Base-by-base conservation (phyloP, 2,888 invertebrate genomes). In the Melanostoma scalare region DNA sequence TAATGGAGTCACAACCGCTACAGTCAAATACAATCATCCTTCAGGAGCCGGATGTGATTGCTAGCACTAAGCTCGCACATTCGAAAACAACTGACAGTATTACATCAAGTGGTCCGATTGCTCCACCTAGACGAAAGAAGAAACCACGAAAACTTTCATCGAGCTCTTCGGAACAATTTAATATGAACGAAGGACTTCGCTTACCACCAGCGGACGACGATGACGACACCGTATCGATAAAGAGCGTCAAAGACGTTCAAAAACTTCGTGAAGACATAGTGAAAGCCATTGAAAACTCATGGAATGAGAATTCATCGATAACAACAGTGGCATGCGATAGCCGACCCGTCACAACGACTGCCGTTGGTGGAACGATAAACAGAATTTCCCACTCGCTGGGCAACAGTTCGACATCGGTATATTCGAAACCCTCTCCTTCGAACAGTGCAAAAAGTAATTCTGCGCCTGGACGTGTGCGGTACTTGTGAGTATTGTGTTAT, bases 11-110 rank as follows among this genome's bases (percentile, higher is more conserved):
- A 0, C 74, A 78, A 10, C 65, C 74, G 38, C 44, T 53, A 40
- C 79, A 84, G 30, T 35, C 84, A 33, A 87, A 80, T 73, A 87
- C 87, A 69, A 88, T 91, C 33, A 89, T 90, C 55, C 86, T 91
- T 31, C 91, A 91, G 86, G 97, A 97, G 91, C 98, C 98, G 2
- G 98, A 98, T 92, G 96, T 98, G 88, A 97, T 98, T 87, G 96
- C 97, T 76, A 98, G 97, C 92, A 96, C 97, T 85, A 98, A 97
- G 89, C 92, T 94, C 74, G 90, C 91, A 85, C 90, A 91, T 86
- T 91, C 91, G 10, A 92, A 91, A 87, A 92, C 91, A 79, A 91
- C 90, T 2, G 91, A 91, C 80, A 91, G 91, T 42, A 89, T 91
- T 72, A 89, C 90, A 33, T 91, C 92, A 4, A 89, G 90, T 61